A percentile compares a stretch with the other conserved stretches of the same genome.
phyloP scores from a whole-genome alignment of 92 coral and sea anemone species.

The Epizoanthus illoricatus region DNA sequence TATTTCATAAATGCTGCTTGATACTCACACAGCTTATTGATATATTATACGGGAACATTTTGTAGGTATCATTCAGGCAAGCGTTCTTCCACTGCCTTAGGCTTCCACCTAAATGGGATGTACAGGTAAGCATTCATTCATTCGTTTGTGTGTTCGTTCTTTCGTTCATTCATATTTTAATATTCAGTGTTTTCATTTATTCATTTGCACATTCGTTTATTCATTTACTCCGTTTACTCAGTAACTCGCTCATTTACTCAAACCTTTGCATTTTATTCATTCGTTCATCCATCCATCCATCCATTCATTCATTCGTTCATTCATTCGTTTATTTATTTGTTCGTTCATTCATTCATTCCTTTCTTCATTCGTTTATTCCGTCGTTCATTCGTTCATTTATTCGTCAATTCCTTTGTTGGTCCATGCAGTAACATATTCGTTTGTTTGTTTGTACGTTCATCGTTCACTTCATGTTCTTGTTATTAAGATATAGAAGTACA shows the following conservation, averaged over 20 bases:
- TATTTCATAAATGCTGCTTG: too few relatives aligned
- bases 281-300: neutral
- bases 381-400: neutral
- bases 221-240: neutral
- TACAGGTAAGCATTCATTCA: slow-evolving; percentile 60
- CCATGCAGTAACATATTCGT: neutral
- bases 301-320: neutral
- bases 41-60: neutral
- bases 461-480: neutral
- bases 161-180: neutral
- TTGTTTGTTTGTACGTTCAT: neutral
- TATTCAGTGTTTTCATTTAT: neutral
- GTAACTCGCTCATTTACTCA: neutral
- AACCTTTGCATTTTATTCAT: neutral
- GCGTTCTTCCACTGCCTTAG: slow-evolving; percentile 77
- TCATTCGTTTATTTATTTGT: neutral
- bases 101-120: slow-evolving; percentile 78
- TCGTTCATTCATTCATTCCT: neutral
- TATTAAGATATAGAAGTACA: neutral
- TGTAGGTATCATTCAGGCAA: slow-evolving; percentile 67
- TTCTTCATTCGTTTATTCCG: neutral
- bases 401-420: neutral
- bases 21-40: too few relatives aligned
- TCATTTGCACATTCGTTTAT: neutral
- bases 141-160: neutral